Conservation (phyloP, 1,140 invertebrate species). For the Apis dorsata region DNA sequence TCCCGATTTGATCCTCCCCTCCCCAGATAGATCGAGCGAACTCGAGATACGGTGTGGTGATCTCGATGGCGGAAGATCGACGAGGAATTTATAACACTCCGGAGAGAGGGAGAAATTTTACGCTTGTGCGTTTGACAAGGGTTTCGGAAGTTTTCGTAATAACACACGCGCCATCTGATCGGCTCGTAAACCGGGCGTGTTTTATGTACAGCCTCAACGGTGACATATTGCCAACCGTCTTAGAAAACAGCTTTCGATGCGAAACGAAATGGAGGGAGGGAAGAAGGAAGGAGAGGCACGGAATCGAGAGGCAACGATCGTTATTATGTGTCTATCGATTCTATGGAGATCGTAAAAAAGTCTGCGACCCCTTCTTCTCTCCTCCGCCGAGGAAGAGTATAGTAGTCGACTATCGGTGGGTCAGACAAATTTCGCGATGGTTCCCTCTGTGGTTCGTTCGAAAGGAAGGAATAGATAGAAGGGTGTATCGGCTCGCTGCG, state of each 20-base stretch:
- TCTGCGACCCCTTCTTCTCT: neutral
- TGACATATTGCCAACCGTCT: constrained; percentile 29
- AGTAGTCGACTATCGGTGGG: no score
- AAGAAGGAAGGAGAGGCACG: no score
- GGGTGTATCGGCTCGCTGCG: neutral
- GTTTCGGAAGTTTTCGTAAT: neutral
- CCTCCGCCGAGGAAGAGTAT: no score
- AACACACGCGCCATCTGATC: constrained; percentile 40
- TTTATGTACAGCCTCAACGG: constrained; percentile 31
- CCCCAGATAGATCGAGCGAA: neutral
- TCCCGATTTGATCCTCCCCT: neutral
- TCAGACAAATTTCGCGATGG: neutral
- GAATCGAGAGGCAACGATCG: constrained; percentile 30
- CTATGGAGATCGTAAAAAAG: constrained; percentile 2
- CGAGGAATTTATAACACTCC: no score
- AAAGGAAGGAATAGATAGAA: neutral
- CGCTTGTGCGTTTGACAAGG: neutral
- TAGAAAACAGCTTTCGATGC: constrained; percentile 6
- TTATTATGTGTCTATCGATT: constrained; percentile 28
- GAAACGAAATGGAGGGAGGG: constrained; percentile 1
- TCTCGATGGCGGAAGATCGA: neutral
- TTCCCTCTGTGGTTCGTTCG: neutral
- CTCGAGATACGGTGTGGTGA: neutral
- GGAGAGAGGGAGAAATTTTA: neutral
- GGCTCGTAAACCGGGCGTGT: constrained; percentile 42